phyloP scores from a whole-genome alignment of 2,888 invertebrate species.

The Melanchra persicariae region DNA sequence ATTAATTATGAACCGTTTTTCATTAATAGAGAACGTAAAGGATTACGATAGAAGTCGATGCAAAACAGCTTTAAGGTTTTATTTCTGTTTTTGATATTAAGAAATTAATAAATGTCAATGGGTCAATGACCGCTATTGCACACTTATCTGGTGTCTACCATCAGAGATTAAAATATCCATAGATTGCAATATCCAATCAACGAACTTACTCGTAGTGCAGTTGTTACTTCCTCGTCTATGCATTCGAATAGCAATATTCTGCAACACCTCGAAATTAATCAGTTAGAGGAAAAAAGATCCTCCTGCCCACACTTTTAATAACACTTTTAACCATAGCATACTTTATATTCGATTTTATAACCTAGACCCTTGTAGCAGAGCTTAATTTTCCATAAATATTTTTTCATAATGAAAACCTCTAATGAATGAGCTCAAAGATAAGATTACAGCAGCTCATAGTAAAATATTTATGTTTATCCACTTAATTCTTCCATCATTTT shows the following conservation, averaged over 20 bases:
- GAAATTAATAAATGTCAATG: no score
- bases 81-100: no score
- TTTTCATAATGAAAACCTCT: constrained; percentile 54
- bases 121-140: no score
- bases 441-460: constrained; percentile 47
- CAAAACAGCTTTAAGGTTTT: no score
- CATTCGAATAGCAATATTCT: neutral
- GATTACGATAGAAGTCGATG: no score
- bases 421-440: constrained; percentile 59
- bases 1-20: no score
- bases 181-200: neutral
- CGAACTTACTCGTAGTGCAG: no score
- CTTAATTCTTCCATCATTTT: constrained; percentile 49
- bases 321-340: constrained; percentile 13
- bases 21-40: no score
- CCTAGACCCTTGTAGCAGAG: constrained; percentile 23
- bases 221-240: neutral
- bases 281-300: constrained; percentile 6
- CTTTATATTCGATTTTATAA: constrained; percentile 31
- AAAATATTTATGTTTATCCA: constrained; percentile 51
- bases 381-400: constrained; percentile 32
- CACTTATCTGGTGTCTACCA: no score
- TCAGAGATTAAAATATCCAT: neutral
- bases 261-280: constrained; percentile 16
- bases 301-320: constrained; percentile 8